A percentile compares a stretch with the other conserved stretches of the same genome.
Evolutionary conservation across 2,888 invertebrate genomes (phyloP).

Genomic region (Lasioglossum morio): DNA sequence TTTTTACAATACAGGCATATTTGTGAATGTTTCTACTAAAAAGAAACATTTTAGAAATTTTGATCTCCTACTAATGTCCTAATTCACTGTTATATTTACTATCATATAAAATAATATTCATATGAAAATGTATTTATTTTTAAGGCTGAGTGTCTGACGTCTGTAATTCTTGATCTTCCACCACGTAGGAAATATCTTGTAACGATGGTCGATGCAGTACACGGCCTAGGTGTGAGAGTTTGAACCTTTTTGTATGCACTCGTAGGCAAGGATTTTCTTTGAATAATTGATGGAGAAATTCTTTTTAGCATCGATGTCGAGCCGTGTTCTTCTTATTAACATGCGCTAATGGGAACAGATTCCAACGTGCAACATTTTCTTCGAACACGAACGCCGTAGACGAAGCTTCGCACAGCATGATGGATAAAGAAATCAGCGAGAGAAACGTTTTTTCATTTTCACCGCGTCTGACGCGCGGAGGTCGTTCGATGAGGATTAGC

Average conservation of each 20-base stretch:
- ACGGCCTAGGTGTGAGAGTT: not conserved
- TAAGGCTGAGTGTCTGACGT: rapidly evolving
- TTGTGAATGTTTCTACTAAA: too few species aligned
- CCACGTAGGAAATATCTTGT: not conserved
- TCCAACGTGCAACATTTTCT: not conserved
- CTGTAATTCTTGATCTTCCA: not conserved
- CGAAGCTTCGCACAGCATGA: not conserved
- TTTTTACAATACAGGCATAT: not conserved
- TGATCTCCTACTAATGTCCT: too few species aligned
- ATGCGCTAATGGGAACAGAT: constrained; percentile 6
- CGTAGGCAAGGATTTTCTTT: not conserved
- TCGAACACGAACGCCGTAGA: not conserved
- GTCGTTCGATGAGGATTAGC: constrained; percentile 12
- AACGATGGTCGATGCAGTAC: not conserved
- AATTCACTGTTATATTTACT: too few species aligned
- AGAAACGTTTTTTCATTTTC: not conserved
- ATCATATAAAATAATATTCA: too few species aligned
- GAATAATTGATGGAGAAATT: constrained; percentile 2
- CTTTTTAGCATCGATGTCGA: not conserved
- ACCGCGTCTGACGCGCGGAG: not conserved
- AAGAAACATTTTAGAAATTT: too few species aligned
- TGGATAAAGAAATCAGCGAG: not conserved
- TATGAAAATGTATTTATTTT: not conserved
- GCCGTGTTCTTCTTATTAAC: not conserved
- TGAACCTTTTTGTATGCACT: not conserved